Evolutionary conservation across 2,888 invertebrate genomes (phyloP).

Genomic region (Papilio gigon): DNA sequence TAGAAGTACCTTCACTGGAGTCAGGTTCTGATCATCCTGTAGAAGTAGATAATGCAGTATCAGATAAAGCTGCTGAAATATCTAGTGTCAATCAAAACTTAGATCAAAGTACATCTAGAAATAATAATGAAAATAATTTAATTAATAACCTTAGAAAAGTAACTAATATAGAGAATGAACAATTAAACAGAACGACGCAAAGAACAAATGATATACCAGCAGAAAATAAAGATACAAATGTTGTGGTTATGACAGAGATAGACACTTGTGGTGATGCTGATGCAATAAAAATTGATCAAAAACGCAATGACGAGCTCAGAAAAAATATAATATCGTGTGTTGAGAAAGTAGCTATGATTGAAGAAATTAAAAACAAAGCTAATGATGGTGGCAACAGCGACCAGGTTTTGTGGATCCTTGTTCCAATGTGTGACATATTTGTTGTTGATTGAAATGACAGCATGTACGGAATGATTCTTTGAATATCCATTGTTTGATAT

Average conservation of each 20-base stretch:
- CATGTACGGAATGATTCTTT: slow-evolving; percentile 57
- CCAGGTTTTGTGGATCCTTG: slow-evolving; percentile 73
- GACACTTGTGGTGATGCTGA: slow-evolving; percentile 52
- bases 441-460: slow-evolving; percentile 56
- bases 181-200: slow-evolving; percentile 67
- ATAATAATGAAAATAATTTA: slow-evolving; percentile 54
- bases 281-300: slow-evolving; percentile 59
- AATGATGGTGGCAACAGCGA: slow-evolving; percentile 61
- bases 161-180: slow-evolving; percentile 76
- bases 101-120: slow-evolving; percentile 57
- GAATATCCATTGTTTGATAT: slow-evolving; percentile 15
- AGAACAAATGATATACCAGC: slow-evolving; percentile 48
- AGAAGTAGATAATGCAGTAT: slow-evolving; percentile 47
- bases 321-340: slow-evolving; percentile 76
- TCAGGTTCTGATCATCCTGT: slow-evolving; percentile 43
- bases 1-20: slow-evolving; percentile 66
- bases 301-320: slow-evolving; percentile 67
- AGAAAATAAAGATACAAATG: slow-evolving; percentile 42
- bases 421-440: slow-evolving; percentile 60
- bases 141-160: slow-evolving; percentile 72
- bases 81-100: slow-evolving; percentile 45
- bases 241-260: slow-evolving; percentile 56
- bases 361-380: slow-evolving; percentile 70
- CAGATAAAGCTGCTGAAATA: slow-evolving; percentile 47
- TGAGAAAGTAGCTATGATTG: slow-evolving; percentile 74